Evolutionary conservation across 2,888 invertebrate genomes (phyloP).

Genomic region (Volucella bombylans): DNA sequence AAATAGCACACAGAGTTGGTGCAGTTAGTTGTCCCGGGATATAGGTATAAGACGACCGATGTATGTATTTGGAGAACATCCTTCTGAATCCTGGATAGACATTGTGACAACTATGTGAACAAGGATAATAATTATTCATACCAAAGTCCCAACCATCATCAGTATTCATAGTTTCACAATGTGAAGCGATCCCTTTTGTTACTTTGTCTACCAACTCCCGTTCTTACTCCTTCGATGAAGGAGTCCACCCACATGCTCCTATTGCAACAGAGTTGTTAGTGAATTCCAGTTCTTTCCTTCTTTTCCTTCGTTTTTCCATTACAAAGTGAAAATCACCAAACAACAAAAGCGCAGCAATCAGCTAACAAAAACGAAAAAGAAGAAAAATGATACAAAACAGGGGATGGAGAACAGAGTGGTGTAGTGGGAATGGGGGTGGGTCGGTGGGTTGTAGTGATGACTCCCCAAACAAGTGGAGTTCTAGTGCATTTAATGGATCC

Average conservation of each 20-base stretch:
- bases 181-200: slow-evolving; percentile 67
- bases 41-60: slow-evolving; percentile 33
- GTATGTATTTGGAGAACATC: slow-evolving; percentile 48
- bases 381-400: background rate
- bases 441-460: slow-evolving; percentile 12
- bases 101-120: slow-evolving; percentile 71
- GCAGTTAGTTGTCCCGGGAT: slow-evolving; percentile 10
- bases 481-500: slow-evolving; percentile 50
- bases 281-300: slow-evolving; percentile 13
- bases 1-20: slow-evolving; percentile 2
- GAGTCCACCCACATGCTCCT: background rate
- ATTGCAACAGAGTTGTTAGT: slow-evolving; percentile 23
- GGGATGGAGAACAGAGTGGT: background rate
- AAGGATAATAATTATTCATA: slow-evolving; percentile 73
- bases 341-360: slow-evolving; percentile 66
- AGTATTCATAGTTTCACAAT: slow-evolving; percentile 70
- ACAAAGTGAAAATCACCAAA: slow-evolving; percentile 69
- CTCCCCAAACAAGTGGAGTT: slow-evolving; percentile 33
- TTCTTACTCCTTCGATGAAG: background rate
- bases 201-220: background rate
- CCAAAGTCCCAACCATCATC: slow-evolving; percentile 70
- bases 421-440: background rate
- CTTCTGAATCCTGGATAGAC: slow-evolving; percentile 46
- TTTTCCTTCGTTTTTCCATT: background rate
- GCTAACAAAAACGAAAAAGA: slow-evolving; percentile 31